Evolutionary conservation across 2,888 invertebrate species (phyloP), one percentile per base, ranked within the genome.

Genomic region (Morinoia aosen): DNA sequence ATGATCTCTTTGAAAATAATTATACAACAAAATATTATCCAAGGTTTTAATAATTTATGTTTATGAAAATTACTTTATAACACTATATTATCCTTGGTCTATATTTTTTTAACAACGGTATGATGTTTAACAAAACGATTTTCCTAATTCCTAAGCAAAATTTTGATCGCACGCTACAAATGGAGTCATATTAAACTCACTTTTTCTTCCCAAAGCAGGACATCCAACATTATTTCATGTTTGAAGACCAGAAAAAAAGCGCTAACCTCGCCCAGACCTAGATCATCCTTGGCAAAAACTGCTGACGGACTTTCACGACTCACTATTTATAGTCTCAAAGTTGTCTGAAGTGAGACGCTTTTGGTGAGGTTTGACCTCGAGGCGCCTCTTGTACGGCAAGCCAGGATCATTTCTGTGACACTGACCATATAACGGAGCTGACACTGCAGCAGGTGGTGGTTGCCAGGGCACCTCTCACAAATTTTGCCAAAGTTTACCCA

Each of bases 211-310:
- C 33, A 33, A 16, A 76, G 8, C 76, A 76, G 33, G 76, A 76
- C 76, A 76, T 16, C 25, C 33, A 76, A 76, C 33, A 33, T 33
- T 33, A 25, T 76, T 76, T 76, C 76, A 76, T 19, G 76, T 33
- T 76, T 33, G 33, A 33, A 19, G 33, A 76, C 76, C 8, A 33
- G 25, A 76, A 76, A 76, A 76, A 76, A 76, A 25, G 33, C 76
- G 16, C 25, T 25, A 33, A 76, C 76, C 76, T 76, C 76, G 33
- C 76, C 76, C 76, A 76, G 76, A 76, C 76, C 33, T 76, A 76
- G 76, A 76, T 76, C 76, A 76, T 76, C 76, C 76, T 90, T 90
- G 90, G 48, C 48, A 19, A 40, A 90, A 90, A 90, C 39, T 90
- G 48, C 3, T 90, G 40, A 16, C 40, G 40, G 11, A 90, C 48